Evolutionary conservation across 1,140 invertebrate genomes (phyloP), one percentile per base, ranked within the genome.

Genomic region (Trissolcus basalis): DNA sequence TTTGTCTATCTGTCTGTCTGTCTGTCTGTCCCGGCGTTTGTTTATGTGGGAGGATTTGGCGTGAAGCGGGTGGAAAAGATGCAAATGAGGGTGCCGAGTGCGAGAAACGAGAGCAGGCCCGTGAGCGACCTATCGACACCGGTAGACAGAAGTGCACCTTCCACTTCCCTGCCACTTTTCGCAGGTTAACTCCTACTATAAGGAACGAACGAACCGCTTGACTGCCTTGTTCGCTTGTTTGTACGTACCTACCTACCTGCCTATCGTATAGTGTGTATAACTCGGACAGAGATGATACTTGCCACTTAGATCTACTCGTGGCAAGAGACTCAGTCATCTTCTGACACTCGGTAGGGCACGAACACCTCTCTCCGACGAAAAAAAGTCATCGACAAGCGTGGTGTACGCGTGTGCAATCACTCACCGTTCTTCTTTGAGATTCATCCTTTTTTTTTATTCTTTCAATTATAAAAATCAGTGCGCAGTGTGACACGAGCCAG

Each of bases 381-480:
- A 27, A 27, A n/a, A n/a, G n/a, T n/a, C 61, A 68, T 45, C 63
- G 41, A 43, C 7, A 10, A 51, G 14, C 9, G 36, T 59, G 44
- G n/a, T n/a, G n/a, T 45, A 14, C 32, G 41, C 32, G 15, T 43
- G 47, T 16, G 45, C 44, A 45, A 47, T n/a, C 59, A 71, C 59
- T 79, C 78, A 65, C 82, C 58, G n/a, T n/a, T n/a, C n/a, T n/a
- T n/a, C n/a, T n/a, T n/a, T n/a, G n/a, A n/a, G n/a, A n/a, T n/a
- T n/a, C n/a, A n/a, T n/a, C n/a, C n/a, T n/a, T n/a, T n/a, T n/a
- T n/a, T n/a, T n/a, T n/a, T n/a, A n/a, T 65, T 74, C 12, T 36
- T 43, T n/a, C 13, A 9, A 39, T 39, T 86, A 86, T 86, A 85
- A 88, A 81, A 85, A 86, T 85, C 83, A 81, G 81, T 86, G 86